A percentile compares a stretch with the other conserved stretches of the same genome.
phyloP scores from a whole-genome alignment of 2,797 vertebrate genomes.

The Pelobates cultripes region DNA sequence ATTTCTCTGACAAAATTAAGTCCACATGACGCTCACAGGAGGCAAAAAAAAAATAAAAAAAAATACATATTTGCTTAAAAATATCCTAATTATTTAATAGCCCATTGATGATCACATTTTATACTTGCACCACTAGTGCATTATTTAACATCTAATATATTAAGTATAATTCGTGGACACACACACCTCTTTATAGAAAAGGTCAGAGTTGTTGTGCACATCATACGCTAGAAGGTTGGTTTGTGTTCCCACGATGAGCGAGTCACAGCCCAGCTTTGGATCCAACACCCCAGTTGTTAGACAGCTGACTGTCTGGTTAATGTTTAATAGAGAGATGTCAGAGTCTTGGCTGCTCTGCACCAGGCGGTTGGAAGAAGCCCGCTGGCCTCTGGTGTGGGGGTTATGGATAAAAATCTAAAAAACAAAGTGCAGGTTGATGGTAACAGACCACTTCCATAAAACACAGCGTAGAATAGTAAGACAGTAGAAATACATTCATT shows the following conservation, averaged over 20 bases:
- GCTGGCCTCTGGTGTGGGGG: conserved; percentile 85
- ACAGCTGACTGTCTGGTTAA: conserved; percentile 93
- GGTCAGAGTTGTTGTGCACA: conserved; percentile 92
- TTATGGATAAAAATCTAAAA: conserved; percentile 95
- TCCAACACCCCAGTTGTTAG: conserved; percentile 83
- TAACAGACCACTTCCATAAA: conserved; percentile 8
- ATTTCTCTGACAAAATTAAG: too few species aligned
- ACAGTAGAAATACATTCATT: neutral
- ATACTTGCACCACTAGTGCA: too few species aligned
- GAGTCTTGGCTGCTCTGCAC: conserved; percentile 86
- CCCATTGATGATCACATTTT: too few species aligned
- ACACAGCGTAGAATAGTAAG: too few species aligned
- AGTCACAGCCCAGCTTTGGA: conserved; percentile 80
- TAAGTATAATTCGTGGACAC: too few species aligned
- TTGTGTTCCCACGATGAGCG: conserved; percentile 90
- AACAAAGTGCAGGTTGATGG: neutral
- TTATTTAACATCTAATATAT: too few species aligned
- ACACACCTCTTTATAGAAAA: conserved; percentile 91
- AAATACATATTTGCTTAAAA: too few species aligned
- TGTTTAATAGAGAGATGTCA: conserved; percentile 92
- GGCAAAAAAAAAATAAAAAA: too few species aligned
- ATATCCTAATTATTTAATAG: too few species aligned
- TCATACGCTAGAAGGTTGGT: conserved; percentile 94
- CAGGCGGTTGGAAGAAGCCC: conserved; percentile 74
- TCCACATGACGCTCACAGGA: too few species aligned